Evolutionary conservation across 2,797 vertebrate species (phyloP).

Genomic region (Pelodytes ibericus): DNA sequence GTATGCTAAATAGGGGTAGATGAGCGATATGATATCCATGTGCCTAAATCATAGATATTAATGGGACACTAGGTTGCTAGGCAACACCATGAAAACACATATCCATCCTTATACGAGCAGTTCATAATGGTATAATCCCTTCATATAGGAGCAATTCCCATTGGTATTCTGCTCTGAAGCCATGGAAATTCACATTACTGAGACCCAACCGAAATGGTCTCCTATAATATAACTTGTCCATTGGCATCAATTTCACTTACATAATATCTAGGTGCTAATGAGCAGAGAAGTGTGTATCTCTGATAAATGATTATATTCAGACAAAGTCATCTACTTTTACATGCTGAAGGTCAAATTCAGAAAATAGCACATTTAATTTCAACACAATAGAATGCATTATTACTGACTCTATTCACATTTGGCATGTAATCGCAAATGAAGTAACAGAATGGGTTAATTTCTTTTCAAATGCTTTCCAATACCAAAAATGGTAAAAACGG

Average conservation of each 20-base stretch:
- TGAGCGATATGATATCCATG: neutral
- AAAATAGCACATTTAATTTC: too few species aligned
- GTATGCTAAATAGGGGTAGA: neutral
- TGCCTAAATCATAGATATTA: slow-evolving; percentile 29
- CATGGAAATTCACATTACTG: slow-evolving; percentile 11
- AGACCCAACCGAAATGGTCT: slow-evolving; percentile 14
- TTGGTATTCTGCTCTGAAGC: slow-evolving; percentile 22
- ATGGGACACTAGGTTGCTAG: slow-evolving; percentile 35
- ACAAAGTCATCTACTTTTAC: too few species aligned
- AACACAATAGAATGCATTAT: too few species aligned
- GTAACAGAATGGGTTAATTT: too few species aligned
- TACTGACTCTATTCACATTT: too few species aligned
- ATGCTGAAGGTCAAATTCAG: too few species aligned
- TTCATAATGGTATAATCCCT: neutral
- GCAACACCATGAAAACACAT: slow-evolving; percentile 44
- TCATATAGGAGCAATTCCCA: slow-evolving; percentile 34
- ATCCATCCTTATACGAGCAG: slow-evolving; percentile 31
- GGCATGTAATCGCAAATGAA: too few species aligned
- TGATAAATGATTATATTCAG: too few species aligned
- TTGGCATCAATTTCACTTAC: neutral
- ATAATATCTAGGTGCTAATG: neutral
- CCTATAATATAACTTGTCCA: neutral
- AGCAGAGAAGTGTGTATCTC: too few species aligned
- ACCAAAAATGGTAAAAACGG: too few species aligned
- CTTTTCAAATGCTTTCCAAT: too few species aligned